Conservation (phyloP, 2,113 vertebrate species). For the Abramis brama region DNA sequence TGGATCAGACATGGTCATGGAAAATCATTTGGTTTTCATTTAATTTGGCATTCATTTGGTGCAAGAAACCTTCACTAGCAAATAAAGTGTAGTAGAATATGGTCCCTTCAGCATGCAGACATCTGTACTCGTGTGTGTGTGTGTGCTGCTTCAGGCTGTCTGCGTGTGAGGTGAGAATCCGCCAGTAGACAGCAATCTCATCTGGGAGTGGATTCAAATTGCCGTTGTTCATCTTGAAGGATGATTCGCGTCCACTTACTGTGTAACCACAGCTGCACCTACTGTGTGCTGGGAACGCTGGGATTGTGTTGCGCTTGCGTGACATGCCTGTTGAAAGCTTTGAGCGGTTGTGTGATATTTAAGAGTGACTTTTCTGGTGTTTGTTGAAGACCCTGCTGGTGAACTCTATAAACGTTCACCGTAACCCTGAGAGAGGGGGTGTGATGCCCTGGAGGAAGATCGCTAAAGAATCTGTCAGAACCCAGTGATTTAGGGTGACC, state of each 20-base stretch:
- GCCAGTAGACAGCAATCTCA: background rate
- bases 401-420: slow-evolving; percentile 8
- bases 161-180: background rate
- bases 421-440: background rate
- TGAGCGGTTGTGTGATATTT: slow-evolving; percentile 14
- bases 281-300: background rate
- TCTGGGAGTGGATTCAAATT: slow-evolving; percentile 5
- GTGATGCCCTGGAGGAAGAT: background rate
- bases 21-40: too few species aligned
- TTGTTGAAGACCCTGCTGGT: background rate
- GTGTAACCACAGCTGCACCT: background rate
- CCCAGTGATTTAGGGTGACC: slow-evolving; percentile 29
- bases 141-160: background rate
- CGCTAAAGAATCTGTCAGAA: slow-evolving; percentile 39
- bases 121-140: background rate
- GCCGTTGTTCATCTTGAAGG: background rate
- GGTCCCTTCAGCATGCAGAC: background rate
- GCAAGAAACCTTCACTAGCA: background rate
- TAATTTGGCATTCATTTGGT: too few species aligned
- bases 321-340: slow-evolving; percentile 30
- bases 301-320: slow-evolving; percentile 11
- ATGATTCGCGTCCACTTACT: background rate
- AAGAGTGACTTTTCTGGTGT: slow-evolving; percentile 1
- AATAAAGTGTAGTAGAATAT: background rate
- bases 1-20: background rate